Percentiles rank a stretch among this genome's conserved stretches.
Evolutionary conservation across 2,888 invertebrate genomes (phyloP).

Genomic region (Phymatocera aterrima): DNA sequence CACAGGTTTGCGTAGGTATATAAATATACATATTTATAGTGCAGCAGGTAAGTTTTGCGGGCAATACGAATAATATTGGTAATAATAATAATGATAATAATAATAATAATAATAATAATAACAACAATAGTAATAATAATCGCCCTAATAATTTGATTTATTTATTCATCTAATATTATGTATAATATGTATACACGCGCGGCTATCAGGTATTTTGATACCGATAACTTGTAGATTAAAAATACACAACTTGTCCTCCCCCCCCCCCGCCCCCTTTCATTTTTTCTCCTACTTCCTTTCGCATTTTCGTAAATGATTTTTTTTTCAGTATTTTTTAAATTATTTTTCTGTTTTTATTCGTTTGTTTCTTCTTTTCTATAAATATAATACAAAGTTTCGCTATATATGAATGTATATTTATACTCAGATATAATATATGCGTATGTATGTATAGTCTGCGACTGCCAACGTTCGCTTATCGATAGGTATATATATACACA

Average conservation of each 20-base stretch:
- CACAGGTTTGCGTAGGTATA: neutral
- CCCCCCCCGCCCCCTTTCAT: neutral
- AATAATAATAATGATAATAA: slow-evolving; percentile 14
- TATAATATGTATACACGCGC: slow-evolving; percentile 12
- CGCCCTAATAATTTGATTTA: slow-evolving; percentile 10
- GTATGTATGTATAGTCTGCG: too few species aligned
- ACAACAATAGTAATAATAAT: slow-evolving; percentile 16
- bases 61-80: neutral
- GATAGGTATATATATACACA: slow-evolving; percentile 59
- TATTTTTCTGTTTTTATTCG: slow-evolving; percentile 59
- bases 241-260: slow-evolving; percentile 20
- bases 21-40: neutral
- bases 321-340: slow-evolving; percentile 49
- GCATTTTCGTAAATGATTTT: slow-evolving; percentile 22
- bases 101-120: slow-evolving; percentile 19
- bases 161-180: slow-evolving; percentile 8
- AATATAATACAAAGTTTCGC: slow-evolving; percentile 39
- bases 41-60: neutral
- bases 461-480: too few species aligned
- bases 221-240: slow-evolving; percentile 23
- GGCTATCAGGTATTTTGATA: slow-evolving; percentile 39
- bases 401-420: slow-evolving; percentile 60
- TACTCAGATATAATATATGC: too few species aligned
- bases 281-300: neutral
- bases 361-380: slow-evolving; percentile 44